Base-by-base conservation (phyloP, 1,140 invertebrate genomes). In the Ctenoplectra terminalis region DNA sequence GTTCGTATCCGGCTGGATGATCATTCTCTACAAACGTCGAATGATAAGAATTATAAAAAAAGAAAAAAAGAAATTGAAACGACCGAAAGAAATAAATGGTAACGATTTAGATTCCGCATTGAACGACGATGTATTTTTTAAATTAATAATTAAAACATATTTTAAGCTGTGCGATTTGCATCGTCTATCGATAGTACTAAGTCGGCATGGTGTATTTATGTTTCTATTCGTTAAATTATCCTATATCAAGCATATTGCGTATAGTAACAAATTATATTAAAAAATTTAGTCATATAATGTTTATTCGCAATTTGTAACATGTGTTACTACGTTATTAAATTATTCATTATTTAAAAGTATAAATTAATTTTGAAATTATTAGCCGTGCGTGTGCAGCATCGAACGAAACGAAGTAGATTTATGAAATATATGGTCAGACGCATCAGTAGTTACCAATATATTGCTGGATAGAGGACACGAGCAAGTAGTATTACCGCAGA, bases 401-500 rank as follows among this genome's bases (percentile, higher is more conserved):
- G 6, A 11, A 70, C 20, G 48, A 48, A 67, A 29, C 15, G 1
- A 15, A 60, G 17, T 26, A 46, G 43, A 7, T 64, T 61, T 17
- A 46, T 6, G 29, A 26, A 23, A n/a, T 58, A 67, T 34, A 46
- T 46, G 40, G 37, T 34, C 70, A 63, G 37, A 37, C 43, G 34
- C 6, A 37, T 63, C 37, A 15, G 26, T 34, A 31, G 60, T 23
- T 74, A 63, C 58, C 26, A 11, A 40, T 52, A 15, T 43, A n/a
- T 29, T 17, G 34, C 34, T 54, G 23, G 20, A 34, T 11, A n/a
- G 77, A 11, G 77, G 23, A 70, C 46, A 15, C 26, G 20, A 58
- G n/a, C 50, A 29, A 64, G 79, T 75, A 67, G 72, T 66, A 67
- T 81, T 56, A 77, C 60, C 64, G 17, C 29, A 37, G 31, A 61